Base-by-base conservation (phyloP, 2,113 vertebrate species). In the Lasiurus borealis region DNA sequence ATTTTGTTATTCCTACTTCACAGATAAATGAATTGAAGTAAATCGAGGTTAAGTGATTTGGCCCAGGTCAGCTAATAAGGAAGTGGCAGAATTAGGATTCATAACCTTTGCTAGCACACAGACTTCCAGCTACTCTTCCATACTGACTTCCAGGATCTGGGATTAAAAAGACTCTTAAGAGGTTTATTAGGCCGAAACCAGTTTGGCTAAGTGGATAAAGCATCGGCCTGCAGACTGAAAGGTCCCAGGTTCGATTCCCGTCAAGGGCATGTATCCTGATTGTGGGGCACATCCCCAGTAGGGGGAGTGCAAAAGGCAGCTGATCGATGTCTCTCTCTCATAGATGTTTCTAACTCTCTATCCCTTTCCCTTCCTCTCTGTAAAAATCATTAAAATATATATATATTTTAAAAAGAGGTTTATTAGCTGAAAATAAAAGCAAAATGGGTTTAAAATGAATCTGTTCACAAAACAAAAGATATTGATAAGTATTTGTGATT, bases 361-460 rank as follows among this genome's bases (percentile, higher is more conserved):
- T 40, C 40, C 40, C 40, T 40, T 40, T 5, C 40, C 40, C 40
- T 40, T 40, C 40, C 40, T 40, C 40, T 40, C 40, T 40, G 40
- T 40, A 40, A 40, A 40, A 40, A 40, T 40, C 40, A 40, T 40
- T 40, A 40, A 40, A 40, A 40, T n/a, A 40, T 40, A 40, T 40
- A 40, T 40, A 40, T 40, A 40, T 40, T 40, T 40, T 40, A 3
- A 40, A 40, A 71, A n/a, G 6, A 66, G 40, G 72, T 93, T 16
- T 85, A 34, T 73, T 96, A 76, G 25, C 36, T 85, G 46, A 68
- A 84, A 69, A 87, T 92, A 78, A 76, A 89, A 82, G 19, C n/a
- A 66, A 89, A 90, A 48, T 78, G 16, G 27, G 11, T 81, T 27
- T 88, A 88, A 46, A 92, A 90, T 69, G 3, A 94, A 82, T 85